Base-by-base conservation (phyloP, 2,888 invertebrate genomes). In the Pristionchus entomophagus region DNA sequence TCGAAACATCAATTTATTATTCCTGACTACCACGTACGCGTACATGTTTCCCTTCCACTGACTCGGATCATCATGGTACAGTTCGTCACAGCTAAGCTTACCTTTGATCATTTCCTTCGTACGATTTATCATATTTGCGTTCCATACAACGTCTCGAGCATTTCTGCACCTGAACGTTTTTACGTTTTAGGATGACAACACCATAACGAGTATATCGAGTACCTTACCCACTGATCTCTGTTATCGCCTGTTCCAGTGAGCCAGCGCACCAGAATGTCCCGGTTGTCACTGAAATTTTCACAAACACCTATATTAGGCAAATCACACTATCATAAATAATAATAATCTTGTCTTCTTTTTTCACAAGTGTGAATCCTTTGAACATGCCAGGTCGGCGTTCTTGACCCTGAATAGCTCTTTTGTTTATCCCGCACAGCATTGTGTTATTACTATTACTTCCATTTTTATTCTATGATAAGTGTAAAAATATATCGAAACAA, bases 181-280 rank as follows among this genome's bases (percentile, higher is more conserved):
- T 19, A 19, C 32, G n/a, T 35, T 8, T 19, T 29, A 49, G 17
- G 17, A 51, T n/a, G 35, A 35, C 35, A 6, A 26, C 2, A n/a
- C 14, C 14, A 56, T n/a, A 56, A 56, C 2, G 22, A 12, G 32
- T 19, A 29, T 32, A 19, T 26, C n/a, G 12, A 26, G 2, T 1
- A 6, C 5, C 80, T 12, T 45, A 82, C 82, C 41, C 41, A 49
- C 59, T 82, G 2, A 82, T 59, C 41, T 82, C 59, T n/a, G n/a
- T 19, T 2, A 82, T 59, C 2, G 59, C 38, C 5, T 82, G 10
- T 17, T 26, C 38, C 38, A 82, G 82, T 12, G 35, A 1, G 1
- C 22, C 32, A 2, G 17, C 35, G 22, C 59, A 32, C 82, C 82
- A 82, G 59, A 82, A 82, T 4, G 82, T 82, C n/a, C 82, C 82